These are phyloP conservation scores for Ardeotis arabs DNA, from an alignment of 2,113 vertebrate genomes.

Conservation along the genomic window DNA sequence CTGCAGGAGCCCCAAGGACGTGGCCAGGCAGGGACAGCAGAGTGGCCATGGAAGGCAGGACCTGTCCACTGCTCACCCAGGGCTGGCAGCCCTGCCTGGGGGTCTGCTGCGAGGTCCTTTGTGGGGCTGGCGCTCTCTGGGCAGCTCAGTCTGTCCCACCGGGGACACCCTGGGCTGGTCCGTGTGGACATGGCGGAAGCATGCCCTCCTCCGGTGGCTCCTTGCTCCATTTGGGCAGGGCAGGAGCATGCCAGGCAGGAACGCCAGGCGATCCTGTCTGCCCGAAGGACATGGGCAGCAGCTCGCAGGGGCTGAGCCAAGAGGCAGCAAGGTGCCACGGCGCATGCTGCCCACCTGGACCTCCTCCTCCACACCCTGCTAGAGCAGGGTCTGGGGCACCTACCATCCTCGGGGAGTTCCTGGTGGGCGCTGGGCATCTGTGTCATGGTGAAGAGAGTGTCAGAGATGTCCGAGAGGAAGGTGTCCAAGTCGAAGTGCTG, in stretches of 20 bases:
- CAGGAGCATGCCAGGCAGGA: neutral
- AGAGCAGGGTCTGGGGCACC: conserved; percentile 36
- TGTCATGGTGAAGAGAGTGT: conserved; percentile 98
- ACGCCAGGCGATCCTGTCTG: neutral
- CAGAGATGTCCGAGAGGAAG: conserved; percentile 94
- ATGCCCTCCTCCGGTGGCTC: neutral
- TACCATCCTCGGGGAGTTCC: conserved; percentile 79
- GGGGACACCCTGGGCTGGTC: neutral
- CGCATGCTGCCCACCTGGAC: neutral
- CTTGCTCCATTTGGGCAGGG: neutral
- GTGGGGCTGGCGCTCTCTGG: fast-evolving
- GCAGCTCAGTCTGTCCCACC: neutral
- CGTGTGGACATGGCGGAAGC: too few species aligned
- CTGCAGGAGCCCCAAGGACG: neutral
- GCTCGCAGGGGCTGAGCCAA: neutral
- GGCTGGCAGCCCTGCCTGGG: neutral
- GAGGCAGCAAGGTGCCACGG: neutral
- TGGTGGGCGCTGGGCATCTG: conserved; percentile 78
- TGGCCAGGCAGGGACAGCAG: neutral
- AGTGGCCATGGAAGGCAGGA: neutral
- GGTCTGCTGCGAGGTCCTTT: neutral
- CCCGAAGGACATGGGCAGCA: neutral
- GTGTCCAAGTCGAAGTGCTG: conserved; percentile 92
- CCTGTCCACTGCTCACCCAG: neutral
- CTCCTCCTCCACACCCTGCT: neutral